phyloP scores from a whole-genome alignment of 2,888 invertebrate species.

The Arge pagana region DNA sequence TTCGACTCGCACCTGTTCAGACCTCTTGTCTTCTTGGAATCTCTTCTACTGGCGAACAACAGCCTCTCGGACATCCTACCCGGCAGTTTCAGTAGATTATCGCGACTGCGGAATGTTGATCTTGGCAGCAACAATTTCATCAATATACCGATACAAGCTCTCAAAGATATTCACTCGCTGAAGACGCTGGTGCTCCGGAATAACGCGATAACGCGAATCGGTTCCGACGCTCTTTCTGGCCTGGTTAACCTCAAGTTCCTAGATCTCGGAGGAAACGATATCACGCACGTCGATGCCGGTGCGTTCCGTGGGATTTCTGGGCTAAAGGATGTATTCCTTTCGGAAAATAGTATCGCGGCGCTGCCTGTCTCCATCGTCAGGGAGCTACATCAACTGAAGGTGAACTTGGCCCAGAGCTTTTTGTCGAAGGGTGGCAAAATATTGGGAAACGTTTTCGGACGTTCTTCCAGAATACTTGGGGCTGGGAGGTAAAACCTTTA shows the following conservation, averaged over 20 bases:
- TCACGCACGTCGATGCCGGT: background rate
- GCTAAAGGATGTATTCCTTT: constrained; percentile 24
- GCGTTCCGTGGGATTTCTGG: constrained; percentile 26
- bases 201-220: background rate
- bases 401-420: too few species aligned
- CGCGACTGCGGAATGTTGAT: constrained; percentile 70
- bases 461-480: too few species aligned
- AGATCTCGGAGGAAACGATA: background rate
- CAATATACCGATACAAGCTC: constrained; percentile 67
- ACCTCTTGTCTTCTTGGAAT: constrained; percentile 56
- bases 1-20: constrained; percentile 73
- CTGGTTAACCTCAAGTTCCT: background rate
- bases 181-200: background rate
- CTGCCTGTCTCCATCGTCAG: too few species aligned
- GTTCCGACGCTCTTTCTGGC: background rate
- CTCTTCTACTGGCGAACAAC: constrained; percentile 26
- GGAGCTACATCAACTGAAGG: too few species aligned
- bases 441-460: too few species aligned
- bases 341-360: constrained; percentile 25
- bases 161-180: background rate
- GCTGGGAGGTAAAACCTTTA: too few species aligned
- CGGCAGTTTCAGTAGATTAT: background rate
- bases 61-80: constrained; percentile 46
- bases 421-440: too few species aligned
- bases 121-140: constrained; percentile 76